Percentiles rank a stretch among this genome's conserved stretches.
Conservation (phyloP, 2,113 vertebrate species). For the Halcyon senegalensis region DNA sequence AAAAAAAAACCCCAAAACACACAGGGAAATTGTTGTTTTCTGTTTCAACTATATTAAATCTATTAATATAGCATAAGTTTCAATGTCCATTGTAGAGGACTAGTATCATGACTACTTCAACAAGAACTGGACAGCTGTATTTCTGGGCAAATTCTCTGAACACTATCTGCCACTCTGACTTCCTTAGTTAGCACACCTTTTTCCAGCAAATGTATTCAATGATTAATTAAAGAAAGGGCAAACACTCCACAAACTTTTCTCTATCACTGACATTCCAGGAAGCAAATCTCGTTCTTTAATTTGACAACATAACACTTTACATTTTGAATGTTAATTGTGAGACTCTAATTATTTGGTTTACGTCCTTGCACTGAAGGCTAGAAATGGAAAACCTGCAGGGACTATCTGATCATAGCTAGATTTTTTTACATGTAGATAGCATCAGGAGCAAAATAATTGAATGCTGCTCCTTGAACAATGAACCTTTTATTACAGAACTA, state of each 20-base stretch:
- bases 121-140: neutral
- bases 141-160: neutral
- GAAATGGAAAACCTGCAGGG: slow-evolving; percentile 18
- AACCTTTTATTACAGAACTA: slow-evolving; percentile 55
- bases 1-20: neutral
- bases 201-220: neutral
- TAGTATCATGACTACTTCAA: neutral
- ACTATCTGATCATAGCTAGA: neutral
- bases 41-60: neutral
- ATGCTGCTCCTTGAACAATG: slow-evolving; percentile 63
- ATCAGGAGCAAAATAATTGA: slow-evolving; percentile 69
- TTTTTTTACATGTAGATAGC: slow-evolving; percentile 66
- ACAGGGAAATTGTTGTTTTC: neutral
- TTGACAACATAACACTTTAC: neutral
- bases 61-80: neutral
- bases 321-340: slow-evolving; percentile 6
- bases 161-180: neutral
- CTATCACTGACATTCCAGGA: neutral
- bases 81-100: neutral
- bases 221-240: neutral
- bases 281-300: neutral
- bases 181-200: neutral
- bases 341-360: neutral
- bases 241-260: neutral
- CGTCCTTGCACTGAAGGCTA: neutral